Evolutionary conservation across 2,797 vertebrate species (phyloP).

Genomic region (Pristis pectinata): DNA sequence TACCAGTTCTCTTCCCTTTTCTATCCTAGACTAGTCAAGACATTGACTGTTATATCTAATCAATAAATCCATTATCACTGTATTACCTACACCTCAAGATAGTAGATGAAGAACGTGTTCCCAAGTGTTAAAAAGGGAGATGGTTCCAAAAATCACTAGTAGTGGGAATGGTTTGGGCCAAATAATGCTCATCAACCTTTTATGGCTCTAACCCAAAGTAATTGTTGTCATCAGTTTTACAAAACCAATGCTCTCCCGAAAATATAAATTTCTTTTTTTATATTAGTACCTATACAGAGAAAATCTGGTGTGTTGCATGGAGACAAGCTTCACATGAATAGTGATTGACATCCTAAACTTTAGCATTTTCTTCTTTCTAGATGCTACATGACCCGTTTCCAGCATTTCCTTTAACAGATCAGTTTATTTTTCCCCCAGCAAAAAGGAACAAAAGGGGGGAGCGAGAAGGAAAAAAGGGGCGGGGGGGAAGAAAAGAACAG

Average conservation of each 20-base stretch:
- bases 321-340: background rate
- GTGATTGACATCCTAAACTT: background rate
- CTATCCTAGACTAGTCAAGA: background rate
- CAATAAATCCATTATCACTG: background rate
- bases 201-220: conserved; percentile 42
- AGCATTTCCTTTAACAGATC: background rate
- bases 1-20: background rate
- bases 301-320: background rate
- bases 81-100: background rate
- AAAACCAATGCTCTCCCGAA: background rate
- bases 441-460: no score
- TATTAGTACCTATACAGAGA: background rate
- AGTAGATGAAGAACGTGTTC: background rate
- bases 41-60: background rate
- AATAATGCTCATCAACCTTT: background rate
- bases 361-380: background rate
- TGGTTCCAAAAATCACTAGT: background rate
- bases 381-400: background rate
- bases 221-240: background rate
- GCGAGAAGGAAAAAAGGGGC: no score
- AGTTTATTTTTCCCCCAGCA: no score
- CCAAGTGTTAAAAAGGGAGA: background rate
- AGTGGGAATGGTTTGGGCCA: background rate
- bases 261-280: background rate
- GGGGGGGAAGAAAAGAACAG: no score